phyloP scores from a whole-genome alignment of 2,888 invertebrate genomes.

The Neoscelio sp. region DNA sequence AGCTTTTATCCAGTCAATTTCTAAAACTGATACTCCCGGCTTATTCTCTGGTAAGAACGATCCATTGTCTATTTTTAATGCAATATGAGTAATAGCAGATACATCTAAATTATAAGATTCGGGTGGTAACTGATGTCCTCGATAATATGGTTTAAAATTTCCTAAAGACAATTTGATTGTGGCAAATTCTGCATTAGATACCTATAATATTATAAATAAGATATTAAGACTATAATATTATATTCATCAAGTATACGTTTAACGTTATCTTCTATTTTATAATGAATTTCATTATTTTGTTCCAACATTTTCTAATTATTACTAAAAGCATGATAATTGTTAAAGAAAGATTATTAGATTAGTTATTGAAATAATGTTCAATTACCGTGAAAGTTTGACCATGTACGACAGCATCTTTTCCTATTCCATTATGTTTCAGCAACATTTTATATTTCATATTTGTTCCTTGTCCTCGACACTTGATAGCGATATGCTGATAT shows the following conservation, averaged over 20 bases:
- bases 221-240: no score
- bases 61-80: slow-evolving; percentile 83
- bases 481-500: slow-evolving; percentile 76
- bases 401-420: slow-evolving; percentile 79
- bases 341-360: neutral
- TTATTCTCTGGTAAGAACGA: slow-evolving; percentile 83
- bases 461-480: slow-evolving; percentile 81
- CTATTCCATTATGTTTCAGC: slow-evolving; percentile 79
- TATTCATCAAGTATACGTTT: no score
- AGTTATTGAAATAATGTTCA: neutral
- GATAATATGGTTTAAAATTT: slow-evolving; percentile 82
- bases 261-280: no score
- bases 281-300: no score
- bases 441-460: slow-evolving; percentile 82
- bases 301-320: no score
- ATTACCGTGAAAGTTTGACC: slow-evolving; percentile 80
- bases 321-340: slow-evolving; percentile 1
- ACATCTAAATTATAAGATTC: slow-evolving; percentile 80
- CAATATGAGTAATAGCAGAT: slow-evolving; percentile 81
- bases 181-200: slow-evolving; percentile 76
- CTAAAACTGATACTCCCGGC: slow-evolving; percentile 82
- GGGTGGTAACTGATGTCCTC: slow-evolving; percentile 78
- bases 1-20: slow-evolving; percentile 83
- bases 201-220: slow-evolving; percentile 72
- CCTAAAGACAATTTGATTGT: slow-evolving; percentile 78